Evolutionary conservation across 2,888 invertebrate species (phyloP).

Genomic region (Thumatha senex): DNA sequence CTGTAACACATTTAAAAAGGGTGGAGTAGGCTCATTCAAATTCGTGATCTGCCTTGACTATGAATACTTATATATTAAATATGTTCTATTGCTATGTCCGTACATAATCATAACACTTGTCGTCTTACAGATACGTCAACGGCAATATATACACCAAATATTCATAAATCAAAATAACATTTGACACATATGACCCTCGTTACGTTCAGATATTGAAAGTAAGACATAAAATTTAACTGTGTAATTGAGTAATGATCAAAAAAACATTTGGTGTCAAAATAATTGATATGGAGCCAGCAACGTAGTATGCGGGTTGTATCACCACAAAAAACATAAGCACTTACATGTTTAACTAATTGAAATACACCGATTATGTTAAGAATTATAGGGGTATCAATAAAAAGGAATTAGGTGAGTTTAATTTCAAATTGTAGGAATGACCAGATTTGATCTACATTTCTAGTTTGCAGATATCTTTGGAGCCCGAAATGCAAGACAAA

Average conservation of each 20-base stretch:
- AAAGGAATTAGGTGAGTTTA: slow-evolving; percentile 21
- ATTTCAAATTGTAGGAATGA: not conserved
- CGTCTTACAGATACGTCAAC: not conserved
- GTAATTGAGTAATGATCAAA: slow-evolving; percentile 69
- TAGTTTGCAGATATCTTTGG: too few relatives aligned
- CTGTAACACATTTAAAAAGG: slow-evolving; percentile 67
- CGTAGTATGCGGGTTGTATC: slow-evolving; percentile 72
- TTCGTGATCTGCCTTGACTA: slow-evolving; percentile 44
- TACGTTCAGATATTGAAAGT: slow-evolving; percentile 45
- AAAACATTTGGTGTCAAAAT: slow-evolving; percentile 69
- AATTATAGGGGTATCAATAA: slow-evolving; percentile 62
- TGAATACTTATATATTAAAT: not conserved
- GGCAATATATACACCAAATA: slow-evolving; percentile 7
- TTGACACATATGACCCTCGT: slow-evolving; percentile 34
- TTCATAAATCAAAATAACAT: slow-evolving; percentile 16
- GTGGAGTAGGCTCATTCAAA: slow-evolving; percentile 67
- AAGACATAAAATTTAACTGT: slow-evolving; percentile 68
- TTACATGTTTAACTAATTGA: slow-evolving; percentile 59
- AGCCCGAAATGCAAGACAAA: too few relatives aligned
- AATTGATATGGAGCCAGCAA: slow-evolving; percentile 75
- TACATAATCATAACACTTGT: too few relatives aligned
- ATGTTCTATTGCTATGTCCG: too few relatives aligned
- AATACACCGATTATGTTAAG: slow-evolving; percentile 52
- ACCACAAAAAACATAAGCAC: slow-evolving; percentile 26
- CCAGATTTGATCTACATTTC: not conserved